A percentile compares a stretch with the other conserved stretches of the same genome.
phyloP scores from a whole-genome alignment of 2,113 vertebrate genomes.

The Tautogolabrus adspersus region DNA sequence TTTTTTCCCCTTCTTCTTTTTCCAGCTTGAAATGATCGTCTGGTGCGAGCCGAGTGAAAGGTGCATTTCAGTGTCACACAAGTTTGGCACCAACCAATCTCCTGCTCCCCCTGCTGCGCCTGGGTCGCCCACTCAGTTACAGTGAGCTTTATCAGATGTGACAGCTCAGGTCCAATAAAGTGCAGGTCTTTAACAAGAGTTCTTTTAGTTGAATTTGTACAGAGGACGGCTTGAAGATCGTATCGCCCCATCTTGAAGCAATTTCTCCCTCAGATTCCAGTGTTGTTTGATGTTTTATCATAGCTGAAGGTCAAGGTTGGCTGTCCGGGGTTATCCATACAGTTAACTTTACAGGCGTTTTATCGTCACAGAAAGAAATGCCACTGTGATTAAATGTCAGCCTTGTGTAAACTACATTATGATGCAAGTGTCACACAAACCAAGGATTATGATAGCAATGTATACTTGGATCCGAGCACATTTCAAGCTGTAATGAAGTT shows the following conservation, averaged over 20 bases:
- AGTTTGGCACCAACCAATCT: constrained; percentile 70
- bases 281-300: constrained; percentile 59
- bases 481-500: constrained; percentile 67
- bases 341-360: constrained; percentile 22
- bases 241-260: constrained; percentile 57
- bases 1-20: background rate
- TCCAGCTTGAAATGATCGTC: constrained; percentile 31
- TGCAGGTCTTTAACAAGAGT: constrained; percentile 79
- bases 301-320: constrained; percentile 62
- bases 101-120: constrained; percentile 33
- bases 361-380: background rate
- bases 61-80: constrained; percentile 55
- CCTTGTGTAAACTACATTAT: constrained; percentile 34
- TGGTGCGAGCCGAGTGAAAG: constrained; percentile 53
- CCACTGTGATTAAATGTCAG: background rate
- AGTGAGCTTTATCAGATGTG: constrained; percentile 80
- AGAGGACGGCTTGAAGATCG: constrained; percentile 55
- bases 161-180: constrained; percentile 76
- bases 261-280: constrained; percentile 54
- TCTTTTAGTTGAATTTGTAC: constrained; percentile 67
- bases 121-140: constrained; percentile 58
- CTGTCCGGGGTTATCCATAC: constrained; percentile 15
- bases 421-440: constrained; percentile 33
- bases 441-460: constrained; percentile 19
- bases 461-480: constrained; percentile 41